Evolutionary conservation across 2,797 vertebrate genomes (phyloP).

Genomic region (Orestias chungarensis): DNA sequence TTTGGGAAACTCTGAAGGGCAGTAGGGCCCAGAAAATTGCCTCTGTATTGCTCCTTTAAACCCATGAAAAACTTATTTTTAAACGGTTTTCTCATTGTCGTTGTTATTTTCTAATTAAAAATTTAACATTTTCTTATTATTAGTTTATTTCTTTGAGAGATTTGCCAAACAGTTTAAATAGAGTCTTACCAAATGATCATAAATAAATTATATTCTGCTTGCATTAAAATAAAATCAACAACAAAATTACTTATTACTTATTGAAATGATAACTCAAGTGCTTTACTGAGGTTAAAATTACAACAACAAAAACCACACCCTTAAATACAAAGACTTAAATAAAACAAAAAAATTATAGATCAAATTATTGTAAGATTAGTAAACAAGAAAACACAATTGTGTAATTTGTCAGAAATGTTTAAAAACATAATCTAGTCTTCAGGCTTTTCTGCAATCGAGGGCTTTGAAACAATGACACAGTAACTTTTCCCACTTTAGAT

Average conservation of each 20-base stretch:
- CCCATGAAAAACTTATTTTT: background rate
- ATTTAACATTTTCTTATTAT: too few species aligned
- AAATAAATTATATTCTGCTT: too few species aligned
- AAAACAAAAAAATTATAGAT: background rate
- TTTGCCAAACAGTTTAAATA: too few species aligned
- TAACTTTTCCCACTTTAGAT: background rate
- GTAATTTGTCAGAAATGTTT: too few species aligned
- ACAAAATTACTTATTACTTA: too few species aligned
- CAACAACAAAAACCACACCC: background rate
- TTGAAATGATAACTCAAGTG: too few species aligned
- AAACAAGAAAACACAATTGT: background rate
- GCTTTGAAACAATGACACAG: background rate
- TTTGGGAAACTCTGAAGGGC: constrained; percentile 48
- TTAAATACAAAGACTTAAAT: background rate
- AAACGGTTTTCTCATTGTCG: background rate
- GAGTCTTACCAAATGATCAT: too few species aligned
- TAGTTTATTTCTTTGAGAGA: too few species aligned
- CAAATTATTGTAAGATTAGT: background rate
- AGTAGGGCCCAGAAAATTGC: constrained; percentile 46
- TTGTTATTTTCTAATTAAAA: background rate
- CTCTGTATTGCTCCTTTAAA: constrained; percentile 60
- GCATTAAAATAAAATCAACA: too few species aligned
- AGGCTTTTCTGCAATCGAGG: background rate
- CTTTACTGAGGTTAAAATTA: background rate
- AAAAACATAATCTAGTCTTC: background rate